phyloP scores from a whole-genome alignment of 2,888 invertebrate species.

The Ennomos quercinarius region DNA sequence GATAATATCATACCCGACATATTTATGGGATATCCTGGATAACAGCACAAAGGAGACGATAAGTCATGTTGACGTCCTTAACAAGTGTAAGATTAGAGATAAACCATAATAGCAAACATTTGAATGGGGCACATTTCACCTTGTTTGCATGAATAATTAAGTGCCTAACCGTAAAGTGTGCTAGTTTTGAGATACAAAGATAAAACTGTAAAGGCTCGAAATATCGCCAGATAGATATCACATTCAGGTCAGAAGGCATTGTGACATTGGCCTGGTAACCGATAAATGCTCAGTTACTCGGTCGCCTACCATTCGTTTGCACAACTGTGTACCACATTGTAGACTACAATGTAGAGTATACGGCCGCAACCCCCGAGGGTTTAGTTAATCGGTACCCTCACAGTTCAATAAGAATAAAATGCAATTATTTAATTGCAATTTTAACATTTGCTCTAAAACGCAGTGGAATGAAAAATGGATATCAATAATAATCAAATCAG shows the following conservation, averaged over 20 bases:
- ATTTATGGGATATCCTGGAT: slow-evolving; percentile 24
- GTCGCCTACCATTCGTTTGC: slow-evolving; percentile 55
- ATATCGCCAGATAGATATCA: slow-evolving; percentile 23
- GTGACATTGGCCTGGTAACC: slow-evolving; percentile 76
- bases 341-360: slow-evolving; percentile 18
- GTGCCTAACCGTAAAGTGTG: slow-evolving; percentile 21
- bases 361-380: too few species aligned
- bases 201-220: slow-evolving; percentile 30
- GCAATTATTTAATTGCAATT: too few species aligned
- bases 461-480: too few species aligned
- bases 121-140: slow-evolving; percentile 17
- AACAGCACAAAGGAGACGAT: not conserved
- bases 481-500: too few species aligned
- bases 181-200: slow-evolving; percentile 23
- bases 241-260: slow-evolving; percentile 38
- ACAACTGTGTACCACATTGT: slow-evolving; percentile 51
- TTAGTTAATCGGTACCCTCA: too few species aligned
- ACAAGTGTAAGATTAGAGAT: slow-evolving; percentile 23
- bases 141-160: slow-evolving; percentile 28
- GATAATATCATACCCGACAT: slow-evolving; percentile 28
- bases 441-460: too few species aligned
- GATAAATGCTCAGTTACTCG: slow-evolving; percentile 43
- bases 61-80: slow-evolving; percentile 13
- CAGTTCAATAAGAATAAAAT: too few species aligned
- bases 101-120: slow-evolving; percentile 16